Evolutionary conservation across 2,797 vertebrate genomes (phyloP), one percentile per base, ranked within the genome.

Genomic region (Sebastolobus altivelis): DNA sequence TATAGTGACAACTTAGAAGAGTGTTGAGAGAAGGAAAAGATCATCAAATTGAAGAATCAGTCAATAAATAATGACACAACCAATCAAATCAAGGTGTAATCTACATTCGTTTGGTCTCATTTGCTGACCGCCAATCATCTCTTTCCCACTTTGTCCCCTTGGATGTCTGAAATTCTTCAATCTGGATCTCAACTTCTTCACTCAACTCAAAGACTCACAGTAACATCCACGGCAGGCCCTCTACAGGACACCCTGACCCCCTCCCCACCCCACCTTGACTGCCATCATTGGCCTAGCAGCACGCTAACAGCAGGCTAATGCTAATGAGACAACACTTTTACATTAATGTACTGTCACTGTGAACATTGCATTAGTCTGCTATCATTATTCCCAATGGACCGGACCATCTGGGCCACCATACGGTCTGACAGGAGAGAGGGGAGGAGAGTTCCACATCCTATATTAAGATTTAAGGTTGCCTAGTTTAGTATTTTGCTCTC

Each of bases 351-450:
- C 88, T 89, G 88, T 91, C 93, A 92, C 88, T 88, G 88, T 88
- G 89, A 93, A 93, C 93, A 92, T 69, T 91, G 90, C 83, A 88
- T 89, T 87, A 91, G 88, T 88, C 91, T 92, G 89, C 86, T 82
- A 52, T 85, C 90, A 89, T 89, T 91, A 87, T 88, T 89, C 88
- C 91, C 88, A 78, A 58, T 78, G 76, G 88, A 83, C 77, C 35
- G 69, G 84, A 83, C 92, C 92, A 94, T 93, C 91, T 94, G 94
- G 92, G 86, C 87, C 80, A 87, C 86, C 91, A 93, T 91, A 93
- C 76, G 91, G 91, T 75, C 52, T 65, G 69, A 79, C 61, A 77
- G 73, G 70, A 65, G 69, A 77, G 52, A 83, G 67, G 54, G 72
- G 46, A 71, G 22, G 40, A 73, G 72, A 75, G 40, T 60, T 78